Percentiles rank a stretch among this genome's conserved stretches.
Conservation (phyloP, 2,888 invertebrate species). For the Trachelus tabidus region DNA sequence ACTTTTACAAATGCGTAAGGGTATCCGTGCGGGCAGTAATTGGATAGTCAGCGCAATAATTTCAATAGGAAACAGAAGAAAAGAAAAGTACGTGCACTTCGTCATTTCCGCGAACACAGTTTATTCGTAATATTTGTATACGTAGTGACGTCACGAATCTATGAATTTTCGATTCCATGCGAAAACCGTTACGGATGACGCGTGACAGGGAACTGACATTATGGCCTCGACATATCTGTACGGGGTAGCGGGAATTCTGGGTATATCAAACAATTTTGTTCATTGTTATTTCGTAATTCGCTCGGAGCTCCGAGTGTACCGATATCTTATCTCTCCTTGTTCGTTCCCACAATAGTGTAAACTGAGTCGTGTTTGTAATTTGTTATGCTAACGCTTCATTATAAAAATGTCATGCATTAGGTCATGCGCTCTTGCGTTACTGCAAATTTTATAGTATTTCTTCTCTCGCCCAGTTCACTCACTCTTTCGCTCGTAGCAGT, state of each 20-base stretch:
- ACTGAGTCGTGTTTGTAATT: constrained; percentile 29
- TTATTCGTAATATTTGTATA: background rate
- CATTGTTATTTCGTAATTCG: background rate
- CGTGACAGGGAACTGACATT: background rate
- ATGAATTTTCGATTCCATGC: background rate
- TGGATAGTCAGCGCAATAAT: background rate
- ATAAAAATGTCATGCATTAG: background rate
- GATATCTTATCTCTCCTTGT: constrained; percentile 55
- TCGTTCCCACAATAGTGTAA: constrained; percentile 38
- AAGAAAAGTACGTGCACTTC: background rate
- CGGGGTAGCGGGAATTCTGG: background rate
- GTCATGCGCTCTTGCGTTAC: background rate
- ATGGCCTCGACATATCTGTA: background rate
- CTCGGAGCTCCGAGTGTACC: background rate
- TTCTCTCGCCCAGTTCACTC: background rate
- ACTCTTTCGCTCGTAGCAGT: background rate
- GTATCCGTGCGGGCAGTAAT: background rate
- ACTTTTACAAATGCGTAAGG: background rate
- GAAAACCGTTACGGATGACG: background rate
- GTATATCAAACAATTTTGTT: background rate
- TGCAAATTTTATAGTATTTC: background rate
- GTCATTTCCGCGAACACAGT: background rate
- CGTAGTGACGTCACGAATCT: background rate
- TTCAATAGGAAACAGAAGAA: background rate
- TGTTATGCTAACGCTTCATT: constrained; percentile 22